A percentile compares a stretch with the other conserved stretches of the same genome.
Conservation (phyloP, 2,113 vertebrate species). For the Aegypius monachus region DNA sequence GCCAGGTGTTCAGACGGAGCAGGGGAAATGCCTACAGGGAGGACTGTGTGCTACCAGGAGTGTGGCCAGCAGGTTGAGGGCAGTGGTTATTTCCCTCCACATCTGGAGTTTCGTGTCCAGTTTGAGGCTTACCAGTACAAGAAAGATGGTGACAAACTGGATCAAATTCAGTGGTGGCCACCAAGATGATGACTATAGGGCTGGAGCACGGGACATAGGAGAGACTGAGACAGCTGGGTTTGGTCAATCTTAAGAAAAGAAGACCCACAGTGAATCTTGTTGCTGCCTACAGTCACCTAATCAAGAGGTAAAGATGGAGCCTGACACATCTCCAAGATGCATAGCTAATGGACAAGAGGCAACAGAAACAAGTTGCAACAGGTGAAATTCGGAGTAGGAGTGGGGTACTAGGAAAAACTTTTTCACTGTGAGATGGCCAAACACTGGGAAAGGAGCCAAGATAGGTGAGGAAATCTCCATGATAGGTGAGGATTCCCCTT, state of each 20-base stretch:
- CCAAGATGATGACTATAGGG: not conserved
- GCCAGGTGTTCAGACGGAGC: not conserved
- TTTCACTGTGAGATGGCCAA: not conserved
- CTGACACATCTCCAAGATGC: not conserved
- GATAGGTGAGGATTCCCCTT: not conserved
- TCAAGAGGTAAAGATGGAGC: not conserved
- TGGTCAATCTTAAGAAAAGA: not conserved
- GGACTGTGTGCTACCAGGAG: not conserved
- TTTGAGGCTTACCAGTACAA: not conserved
- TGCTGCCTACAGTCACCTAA: not conserved
- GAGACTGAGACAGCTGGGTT: not conserved
- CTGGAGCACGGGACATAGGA: not conserved
- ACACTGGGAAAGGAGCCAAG: not conserved
- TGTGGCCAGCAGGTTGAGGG: not conserved
- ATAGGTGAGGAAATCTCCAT: not conserved
- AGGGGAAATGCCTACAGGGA: not conserved
- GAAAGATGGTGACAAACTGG: not conserved
- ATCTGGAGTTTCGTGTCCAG: not conserved
- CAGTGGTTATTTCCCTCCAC: not conserved
- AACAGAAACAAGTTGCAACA: not conserved
- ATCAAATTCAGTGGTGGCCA: not conserved
- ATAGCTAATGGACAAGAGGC: not conserved
- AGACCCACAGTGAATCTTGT: not conserved
- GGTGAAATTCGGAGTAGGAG: not conserved
- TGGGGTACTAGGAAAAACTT: not conserved